Percentiles rank a stretch among this genome's conserved stretches.
phyloP scores from a whole-genome alignment of 2,113 vertebrate species.

The Mastomys natalensis region DNA sequence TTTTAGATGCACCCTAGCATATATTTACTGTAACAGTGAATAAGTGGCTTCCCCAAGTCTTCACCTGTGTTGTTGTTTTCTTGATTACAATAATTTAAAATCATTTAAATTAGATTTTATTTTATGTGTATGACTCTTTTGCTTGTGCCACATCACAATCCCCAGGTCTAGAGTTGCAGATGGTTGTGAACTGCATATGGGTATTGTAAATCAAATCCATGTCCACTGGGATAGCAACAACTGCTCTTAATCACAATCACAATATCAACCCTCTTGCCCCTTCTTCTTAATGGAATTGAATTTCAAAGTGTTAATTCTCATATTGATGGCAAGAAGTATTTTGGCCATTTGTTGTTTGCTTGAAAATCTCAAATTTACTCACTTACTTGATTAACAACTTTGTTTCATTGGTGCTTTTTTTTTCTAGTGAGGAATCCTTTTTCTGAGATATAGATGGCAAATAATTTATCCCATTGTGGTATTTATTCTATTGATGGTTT shows the following conservation, averaged over 20 bases:
- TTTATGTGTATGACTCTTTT: not conserved
- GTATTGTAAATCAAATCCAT: rapidly evolving
- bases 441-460: not conserved
- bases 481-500: not conserved
- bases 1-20: not conserved
- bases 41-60: not conserved
- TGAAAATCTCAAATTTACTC: not conserved
- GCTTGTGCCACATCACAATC: no score
- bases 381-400: not conserved
- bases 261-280: not conserved
- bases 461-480: not conserved
- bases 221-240: not conserved
- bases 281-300: not conserved
- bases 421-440: not conserved
- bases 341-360: not conserved
- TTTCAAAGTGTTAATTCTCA: not conserved
- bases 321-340: not conserved
- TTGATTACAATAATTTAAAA: not conserved
- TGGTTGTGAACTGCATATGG: not conserved
- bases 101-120: not conserved
- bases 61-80: not conserved
- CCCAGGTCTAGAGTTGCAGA: not conserved
- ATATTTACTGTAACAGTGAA: not conserved
- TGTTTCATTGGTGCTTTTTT: not conserved
- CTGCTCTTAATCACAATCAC: not conserved